Evolutionary conservation across 64 coral and sea anemone genomes (phyloP).

Genomic region (Catalaphyllia jardinei): DNA sequence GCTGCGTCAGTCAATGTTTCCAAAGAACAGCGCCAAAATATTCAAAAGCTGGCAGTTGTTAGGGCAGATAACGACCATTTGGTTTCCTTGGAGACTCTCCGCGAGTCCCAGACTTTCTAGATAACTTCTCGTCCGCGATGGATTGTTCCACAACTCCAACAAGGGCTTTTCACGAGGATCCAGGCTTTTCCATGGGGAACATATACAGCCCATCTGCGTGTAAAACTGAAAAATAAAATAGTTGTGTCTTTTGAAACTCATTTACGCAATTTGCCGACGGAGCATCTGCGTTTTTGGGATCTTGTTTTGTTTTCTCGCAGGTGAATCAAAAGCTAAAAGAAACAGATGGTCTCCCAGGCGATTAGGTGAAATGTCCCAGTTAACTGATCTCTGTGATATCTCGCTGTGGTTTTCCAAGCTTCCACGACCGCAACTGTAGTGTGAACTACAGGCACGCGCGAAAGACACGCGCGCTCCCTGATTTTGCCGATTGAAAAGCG

Average conservation of each 20-base stretch:
- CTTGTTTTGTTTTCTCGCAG: too few relatives aligned
- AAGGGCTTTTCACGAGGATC: slow-evolving; percentile 74
- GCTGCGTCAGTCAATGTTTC: slow-evolving; percentile 46
- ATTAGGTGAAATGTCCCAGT: too few relatives aligned
- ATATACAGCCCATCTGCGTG: slow-evolving; percentile 87
- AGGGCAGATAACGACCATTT: slow-evolving; percentile 73
- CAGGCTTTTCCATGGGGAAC: slow-evolving; percentile 63
- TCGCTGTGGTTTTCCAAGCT: too few relatives aligned
- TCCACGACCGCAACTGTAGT: too few relatives aligned
- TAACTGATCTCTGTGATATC: too few relatives aligned
- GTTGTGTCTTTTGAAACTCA: not conserved
- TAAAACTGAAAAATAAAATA: slow-evolving; percentile 54
- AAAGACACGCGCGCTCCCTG: too few relatives aligned
- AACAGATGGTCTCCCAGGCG: too few relatives aligned
- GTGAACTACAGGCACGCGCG: too few relatives aligned
- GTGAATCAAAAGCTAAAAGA: too few relatives aligned
- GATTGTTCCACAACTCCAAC: slow-evolving; percentile 73
- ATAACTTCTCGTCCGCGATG: slow-evolving; percentile 59
- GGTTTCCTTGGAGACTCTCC: slow-evolving; percentile 33
- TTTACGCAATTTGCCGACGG: not conserved
- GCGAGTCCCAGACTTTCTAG: slow-evolving; percentile 75
- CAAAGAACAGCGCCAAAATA: slow-evolving; percentile 80
- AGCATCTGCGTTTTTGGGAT: too few relatives aligned
- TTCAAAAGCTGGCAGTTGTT: slow-evolving; percentile 71
- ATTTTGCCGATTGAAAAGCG: too few relatives aligned